These are phyloP conservation scores for Drosophila parthenogenetica DNA, from an alignment of 2,888 invertebrate species.

Conservation along the genomic window DNA sequence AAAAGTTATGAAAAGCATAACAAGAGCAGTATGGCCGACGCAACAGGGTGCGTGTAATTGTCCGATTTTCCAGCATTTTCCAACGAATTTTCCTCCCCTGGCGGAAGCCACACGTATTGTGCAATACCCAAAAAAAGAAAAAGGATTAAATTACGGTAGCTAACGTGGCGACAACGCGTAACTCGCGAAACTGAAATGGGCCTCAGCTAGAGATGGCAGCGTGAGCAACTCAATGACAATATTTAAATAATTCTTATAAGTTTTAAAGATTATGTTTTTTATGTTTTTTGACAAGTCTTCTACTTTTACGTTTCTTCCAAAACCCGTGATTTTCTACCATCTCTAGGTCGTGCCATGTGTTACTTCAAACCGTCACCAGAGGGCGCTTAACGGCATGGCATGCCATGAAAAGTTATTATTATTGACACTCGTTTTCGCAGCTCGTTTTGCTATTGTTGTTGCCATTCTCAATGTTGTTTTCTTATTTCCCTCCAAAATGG, in stretches of 20 bases:
- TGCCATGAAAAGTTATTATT: conserved; percentile 71
- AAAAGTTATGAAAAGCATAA: not conserved
- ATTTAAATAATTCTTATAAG: too few species aligned
- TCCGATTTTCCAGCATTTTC: conserved; percentile 45
- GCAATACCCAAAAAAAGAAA: conserved; percentile 3
- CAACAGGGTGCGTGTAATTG: conserved; percentile 46
- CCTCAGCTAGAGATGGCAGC: not conserved
- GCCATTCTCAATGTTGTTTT: conserved; percentile 24
- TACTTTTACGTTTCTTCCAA: not conserved
- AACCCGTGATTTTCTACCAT: not conserved
- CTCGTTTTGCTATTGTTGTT: conserved; percentile 20
- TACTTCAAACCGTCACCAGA: conserved; percentile 10
- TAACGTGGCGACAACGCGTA: conserved; percentile 10
- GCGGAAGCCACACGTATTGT: conserved; percentile 21
- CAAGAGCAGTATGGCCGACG: not conserved
- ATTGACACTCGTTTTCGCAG: conserved; percentile 47
- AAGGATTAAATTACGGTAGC: conserved; percentile 46
- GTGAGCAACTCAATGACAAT: not conserved
- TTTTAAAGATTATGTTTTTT: too few species aligned
- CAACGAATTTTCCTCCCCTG: conserved; percentile 5
- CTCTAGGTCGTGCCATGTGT: conserved; percentile 18
- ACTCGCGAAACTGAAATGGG: conserved; percentile 18
- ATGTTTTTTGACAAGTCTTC: too few species aligned
- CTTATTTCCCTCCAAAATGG: conserved; percentile 36
- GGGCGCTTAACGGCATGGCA: conserved; percentile 47